Conservation (phyloP, 1,140 invertebrate genomes). For the Hetaerina americana region DNA sequence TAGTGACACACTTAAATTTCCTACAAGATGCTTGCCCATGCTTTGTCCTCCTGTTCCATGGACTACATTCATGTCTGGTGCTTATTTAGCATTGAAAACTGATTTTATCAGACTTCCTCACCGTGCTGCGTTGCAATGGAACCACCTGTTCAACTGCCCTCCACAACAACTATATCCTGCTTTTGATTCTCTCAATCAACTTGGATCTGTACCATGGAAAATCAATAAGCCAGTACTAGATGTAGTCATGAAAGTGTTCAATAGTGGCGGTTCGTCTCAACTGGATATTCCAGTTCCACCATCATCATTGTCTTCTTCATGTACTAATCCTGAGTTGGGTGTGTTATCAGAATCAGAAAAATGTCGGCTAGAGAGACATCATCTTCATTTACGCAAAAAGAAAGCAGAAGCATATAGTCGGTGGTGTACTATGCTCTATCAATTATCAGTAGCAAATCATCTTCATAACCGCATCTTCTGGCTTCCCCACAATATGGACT, state of each 20-base stretch:
- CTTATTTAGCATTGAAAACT: no score
- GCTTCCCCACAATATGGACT: slow-evolving; percentile 98
- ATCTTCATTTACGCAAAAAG: slow-evolving; percentile 45
- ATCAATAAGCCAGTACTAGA: slow-evolving; percentile 66
- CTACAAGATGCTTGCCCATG: no score
- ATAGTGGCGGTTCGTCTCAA: slow-evolving; percentile 60
- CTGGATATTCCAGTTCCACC: slow-evolving; percentile 58
- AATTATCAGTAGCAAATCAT: slow-evolving; percentile 89
- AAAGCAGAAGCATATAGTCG: slow-evolving; percentile 81
- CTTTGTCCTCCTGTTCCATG: no score
- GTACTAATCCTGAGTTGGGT: background rate
- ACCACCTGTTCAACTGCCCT: slow-evolving; percentile 40
- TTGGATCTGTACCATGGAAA: slow-evolving; percentile 83
- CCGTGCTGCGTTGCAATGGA: no score
- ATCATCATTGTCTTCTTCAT: background rate
- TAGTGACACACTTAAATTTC: no score
- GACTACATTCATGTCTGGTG: no score
- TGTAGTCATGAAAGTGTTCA: slow-evolving; percentile 54
- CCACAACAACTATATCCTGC: slow-evolving; percentile 58
- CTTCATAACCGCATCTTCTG: slow-evolving; percentile 80
- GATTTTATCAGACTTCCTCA: no score
- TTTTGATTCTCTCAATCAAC: slow-evolving; percentile 84
- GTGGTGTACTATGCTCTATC: slow-evolving; percentile 89
- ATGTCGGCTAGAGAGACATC: slow-evolving; percentile 37
- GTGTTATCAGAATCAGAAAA: slow-evolving; percentile 27